phyloP scores from a whole-genome alignment of 2,888 invertebrate genomes.

The Neria commutata region DNA sequence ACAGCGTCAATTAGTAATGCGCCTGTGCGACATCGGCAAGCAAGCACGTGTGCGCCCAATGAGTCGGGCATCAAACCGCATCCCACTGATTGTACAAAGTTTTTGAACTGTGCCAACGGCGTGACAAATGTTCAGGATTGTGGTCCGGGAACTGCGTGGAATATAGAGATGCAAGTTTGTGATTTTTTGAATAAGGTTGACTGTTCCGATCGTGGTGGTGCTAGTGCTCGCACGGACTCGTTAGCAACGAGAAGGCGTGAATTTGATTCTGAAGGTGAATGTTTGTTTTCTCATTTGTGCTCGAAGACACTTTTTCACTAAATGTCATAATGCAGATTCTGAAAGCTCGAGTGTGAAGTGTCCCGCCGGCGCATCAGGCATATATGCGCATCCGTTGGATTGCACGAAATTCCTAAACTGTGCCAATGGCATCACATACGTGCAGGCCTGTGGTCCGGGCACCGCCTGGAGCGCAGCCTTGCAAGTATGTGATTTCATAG shows the following conservation, averaged over 20 bases:
- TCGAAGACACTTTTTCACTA: not conserved
- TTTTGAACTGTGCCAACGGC: conserved; percentile 68
- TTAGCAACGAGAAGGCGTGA: not conserved
- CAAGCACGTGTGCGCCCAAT: conserved; percentile 59
- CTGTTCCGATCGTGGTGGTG: conserved; percentile 45
- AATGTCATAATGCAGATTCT: not conserved
- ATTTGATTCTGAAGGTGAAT: not conserved
- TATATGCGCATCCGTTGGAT: conserved; percentile 66
- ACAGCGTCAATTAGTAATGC: not conserved
- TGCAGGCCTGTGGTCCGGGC: conserved; percentile 68
- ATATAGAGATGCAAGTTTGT: conserved; percentile 64
- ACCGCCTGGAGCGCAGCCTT: conserved; percentile 67
- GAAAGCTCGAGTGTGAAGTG: conserved; percentile 49
- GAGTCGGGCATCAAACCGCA: conserved; percentile 65
- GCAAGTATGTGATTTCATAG: conserved; percentile 66
- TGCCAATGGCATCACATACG: conserved; percentile 64
- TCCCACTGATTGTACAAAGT: conserved; percentile 67
- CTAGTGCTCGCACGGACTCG: not conserved
- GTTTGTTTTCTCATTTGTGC: not conserved
- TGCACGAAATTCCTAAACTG: conserved; percentile 70
- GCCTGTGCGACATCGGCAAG: no score
- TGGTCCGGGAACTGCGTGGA: conserved; percentile 68
- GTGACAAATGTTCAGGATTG: conserved; percentile 65
- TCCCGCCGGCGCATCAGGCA: conserved; percentile 63
- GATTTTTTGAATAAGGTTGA: conserved; percentile 67